Base-by-base conservation (phyloP, 2,888 invertebrate species). In the Trachelus iudaicus region DNA sequence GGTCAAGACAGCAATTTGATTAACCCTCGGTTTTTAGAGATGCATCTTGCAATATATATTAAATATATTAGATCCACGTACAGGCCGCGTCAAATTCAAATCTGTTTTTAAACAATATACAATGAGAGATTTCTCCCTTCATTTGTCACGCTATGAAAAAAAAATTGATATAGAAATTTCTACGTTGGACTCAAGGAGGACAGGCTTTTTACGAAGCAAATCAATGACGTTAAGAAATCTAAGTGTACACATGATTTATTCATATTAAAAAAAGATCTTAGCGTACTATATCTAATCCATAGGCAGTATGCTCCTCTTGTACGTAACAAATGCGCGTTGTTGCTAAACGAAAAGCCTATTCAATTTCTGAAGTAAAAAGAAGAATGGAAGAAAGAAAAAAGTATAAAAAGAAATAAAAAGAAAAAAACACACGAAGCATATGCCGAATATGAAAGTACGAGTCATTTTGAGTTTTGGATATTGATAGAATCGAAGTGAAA, bases 241-340 rank as follows among this genome's bases (percentile, higher is more conserved):
- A 80, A 81, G 78, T 85, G 81, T 85, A 83, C 80, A 82, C 82
- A 81, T 15, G 56, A 80, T 75, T 80, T 83, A 83, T 81, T 82
- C 81, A 81, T 82, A 84, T 85, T 84, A 80, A 85, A 81, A 76
- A 56, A 56, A 56, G 79, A 81, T 84, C 81, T 83, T 83, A 81
- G 80, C 78, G 77, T 83, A 82, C 80, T 77, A 79, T 84, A 83
- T 83, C 83, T 87, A 84, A 84, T 83, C 79, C 80, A 81, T 85
- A 84, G 80, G 81, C 81, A 80, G 80, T 73, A 80, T 79, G 80
- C 78, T 80, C 79, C 84, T 84, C 82, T 83, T 81, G 81, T 82
- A 84, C 81, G 81, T 83, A 81, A 83, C 82, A 79, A 81, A 76
- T 83, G 84, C 83, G 84, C 79, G 73, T 82, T 85, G 81, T 81